phyloP scores from a whole-genome alignment of 2,888 invertebrate genomes.

The Drosophila glabriapex region DNA sequence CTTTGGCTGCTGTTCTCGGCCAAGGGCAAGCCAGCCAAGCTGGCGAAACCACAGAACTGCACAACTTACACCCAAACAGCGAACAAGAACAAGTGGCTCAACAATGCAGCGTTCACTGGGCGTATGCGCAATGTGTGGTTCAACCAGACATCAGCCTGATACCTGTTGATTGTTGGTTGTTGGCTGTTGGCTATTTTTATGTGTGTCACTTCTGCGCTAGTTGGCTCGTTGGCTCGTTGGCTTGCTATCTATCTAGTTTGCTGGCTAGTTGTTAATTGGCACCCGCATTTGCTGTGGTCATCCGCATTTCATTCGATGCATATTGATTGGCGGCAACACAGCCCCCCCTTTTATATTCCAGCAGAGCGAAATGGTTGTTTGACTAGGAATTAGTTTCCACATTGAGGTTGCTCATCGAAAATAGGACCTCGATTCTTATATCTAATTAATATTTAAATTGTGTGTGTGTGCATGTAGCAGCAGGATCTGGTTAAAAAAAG shows the following conservation, averaged over 20 bases:
- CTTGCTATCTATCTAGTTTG: not conserved
- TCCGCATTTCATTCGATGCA: constrained; percentile 2
- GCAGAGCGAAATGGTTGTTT: not conserved
- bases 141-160: not conserved
- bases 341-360: not conserved
- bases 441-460: not conserved
- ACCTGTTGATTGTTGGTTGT: not conserved
- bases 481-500: not conserved
- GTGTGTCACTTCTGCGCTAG: not conserved
- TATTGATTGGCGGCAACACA: not conserved
- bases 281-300: not conserved
- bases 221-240: not conserved
- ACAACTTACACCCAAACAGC: constrained; percentile 11
- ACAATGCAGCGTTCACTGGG: constrained; percentile 2
- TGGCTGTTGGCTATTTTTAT: not conserved
- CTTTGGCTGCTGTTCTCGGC: constrained; percentile 19
- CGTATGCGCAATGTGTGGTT: constrained; percentile 33
- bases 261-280: not conserved
- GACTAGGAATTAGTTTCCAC: not conserved
- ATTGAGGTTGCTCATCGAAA: not conserved
- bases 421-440: not conserved
- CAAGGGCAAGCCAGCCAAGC: constrained; percentile 23
- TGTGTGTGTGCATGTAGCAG: not conserved
- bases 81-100: not conserved
- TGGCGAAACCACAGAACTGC: constrained; percentile 13